These are phyloP conservation scores for Pachyuromys duprasi DNA, from an alignment of 2,797 vertebrate genomes.

Conservation along the genomic window DNA sequence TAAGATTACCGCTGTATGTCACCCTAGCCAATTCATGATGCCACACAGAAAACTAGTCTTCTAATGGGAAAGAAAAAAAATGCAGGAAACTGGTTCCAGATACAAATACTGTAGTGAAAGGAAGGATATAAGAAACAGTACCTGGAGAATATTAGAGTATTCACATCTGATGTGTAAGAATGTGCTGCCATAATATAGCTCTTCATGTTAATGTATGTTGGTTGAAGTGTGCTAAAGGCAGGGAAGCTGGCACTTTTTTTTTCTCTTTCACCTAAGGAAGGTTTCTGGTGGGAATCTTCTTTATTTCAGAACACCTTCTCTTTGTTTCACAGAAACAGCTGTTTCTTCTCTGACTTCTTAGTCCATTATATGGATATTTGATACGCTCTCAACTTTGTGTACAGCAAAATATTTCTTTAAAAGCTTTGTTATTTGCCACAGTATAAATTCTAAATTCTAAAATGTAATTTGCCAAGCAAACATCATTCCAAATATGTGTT, in stretches of 20 bases:
- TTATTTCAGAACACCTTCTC: neutral
- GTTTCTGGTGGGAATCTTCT: constrained; percentile 7
- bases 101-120: neutral
- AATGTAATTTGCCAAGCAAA: neutral
- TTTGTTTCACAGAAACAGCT: constrained; percentile 28
- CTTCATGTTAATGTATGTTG: neutral
- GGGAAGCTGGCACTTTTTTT: neutral
- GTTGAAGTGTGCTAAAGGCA: constrained; percentile 28
- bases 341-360: neutral
- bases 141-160: neutral
- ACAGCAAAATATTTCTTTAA: constrained; percentile 13
- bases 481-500: constrained; percentile 5
- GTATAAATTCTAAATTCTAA: constrained; percentile 35
- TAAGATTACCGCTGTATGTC: neutral
- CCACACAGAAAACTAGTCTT: neutral
- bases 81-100: neutral
- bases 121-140: neutral
- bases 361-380: neutral
- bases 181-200: neutral
- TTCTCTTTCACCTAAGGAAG: neutral
- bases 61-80: neutral
- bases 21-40: neutral
- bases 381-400: neutral
- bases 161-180: neutral
- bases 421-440: neutral